Evolutionary conservation across 2,888 invertebrate genomes (phyloP).

Genomic region (Dicranocentrus wangi): DNA sequence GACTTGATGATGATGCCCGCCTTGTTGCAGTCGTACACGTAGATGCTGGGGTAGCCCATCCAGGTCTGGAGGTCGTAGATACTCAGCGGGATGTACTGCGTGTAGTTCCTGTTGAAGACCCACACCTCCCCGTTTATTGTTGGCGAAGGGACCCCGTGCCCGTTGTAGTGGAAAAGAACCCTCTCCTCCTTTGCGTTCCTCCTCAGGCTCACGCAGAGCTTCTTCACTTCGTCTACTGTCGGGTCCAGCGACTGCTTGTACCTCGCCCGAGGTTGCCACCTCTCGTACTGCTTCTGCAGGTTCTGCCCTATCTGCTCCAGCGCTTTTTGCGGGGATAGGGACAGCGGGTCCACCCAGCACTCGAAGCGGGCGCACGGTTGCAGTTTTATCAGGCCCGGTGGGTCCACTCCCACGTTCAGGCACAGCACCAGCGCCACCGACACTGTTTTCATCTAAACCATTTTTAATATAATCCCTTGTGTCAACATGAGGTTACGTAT

Average conservation of each 20-base stretch:
- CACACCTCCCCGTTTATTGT: slow-evolving; percentile 99
- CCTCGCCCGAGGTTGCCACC: slow-evolving; percentile 98
- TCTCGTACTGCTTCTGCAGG: slow-evolving; percentile 96
- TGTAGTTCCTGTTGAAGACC: slow-evolving; percentile 98
- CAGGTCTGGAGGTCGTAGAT: slow-evolving; percentile 98
- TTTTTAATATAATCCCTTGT: no score
- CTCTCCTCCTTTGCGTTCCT: slow-evolving; percentile 98
- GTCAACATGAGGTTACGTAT: no score
- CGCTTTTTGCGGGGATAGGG: slow-evolving; percentile 92
- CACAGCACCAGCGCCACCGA: slow-evolving; percentile 98
- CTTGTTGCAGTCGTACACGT: slow-evolving; percentile 99
- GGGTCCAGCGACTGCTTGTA: slow-evolving; percentile 98
- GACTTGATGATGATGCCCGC: slow-evolving; percentile 96
- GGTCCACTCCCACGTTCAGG: slow-evolving; percentile 99
- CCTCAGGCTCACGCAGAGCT: slow-evolving; percentile 93
- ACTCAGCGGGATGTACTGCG: slow-evolving; percentile 99
- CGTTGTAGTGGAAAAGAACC: slow-evolving; percentile 99
- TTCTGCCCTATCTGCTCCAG: slow-evolving; percentile 92
- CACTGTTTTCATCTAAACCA: slow-evolving; percentile 99
- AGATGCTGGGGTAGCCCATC: slow-evolving; percentile 99
- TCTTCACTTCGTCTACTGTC: slow-evolving; percentile 97
- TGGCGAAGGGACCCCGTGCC: slow-evolving; percentile 98
- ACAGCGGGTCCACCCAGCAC: slow-evolving; percentile 89
- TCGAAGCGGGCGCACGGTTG: slow-evolving; percentile 96
- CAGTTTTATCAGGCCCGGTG: slow-evolving; percentile 97